phyloP scores from a whole-genome alignment of 2,888 invertebrate genomes.

The Nesidiocoris tenuis region DNA sequence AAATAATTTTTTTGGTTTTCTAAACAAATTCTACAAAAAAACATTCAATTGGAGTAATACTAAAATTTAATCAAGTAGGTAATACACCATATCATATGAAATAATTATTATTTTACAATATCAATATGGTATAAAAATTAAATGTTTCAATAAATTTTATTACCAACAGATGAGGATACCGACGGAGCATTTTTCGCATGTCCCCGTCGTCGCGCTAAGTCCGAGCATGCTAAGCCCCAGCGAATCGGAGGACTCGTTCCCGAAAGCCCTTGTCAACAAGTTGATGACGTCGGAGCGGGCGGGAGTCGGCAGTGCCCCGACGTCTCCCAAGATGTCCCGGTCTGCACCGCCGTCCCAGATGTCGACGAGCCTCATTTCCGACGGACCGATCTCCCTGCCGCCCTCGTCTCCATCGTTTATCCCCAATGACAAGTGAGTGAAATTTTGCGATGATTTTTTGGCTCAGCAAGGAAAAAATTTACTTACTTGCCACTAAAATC shows the following conservation, averaged over 20 bases:
- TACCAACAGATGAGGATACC: slow-evolving; percentile 92
- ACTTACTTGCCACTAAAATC: no score
- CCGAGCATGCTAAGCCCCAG: slow-evolving; percentile 80
- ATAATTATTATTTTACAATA: no score
- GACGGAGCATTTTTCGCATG: slow-evolving; percentile 90
- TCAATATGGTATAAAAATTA: no score
- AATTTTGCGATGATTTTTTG: no score
- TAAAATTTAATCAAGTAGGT: no score
- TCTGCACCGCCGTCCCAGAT: slow-evolving; percentile 50
- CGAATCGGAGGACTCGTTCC: slow-evolving; percentile 64
- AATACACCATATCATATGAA: no score
- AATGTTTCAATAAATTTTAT: no score
- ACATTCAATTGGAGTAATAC: no score
- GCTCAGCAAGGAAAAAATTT: no score
- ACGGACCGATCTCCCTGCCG: slow-evolving; percentile 49
- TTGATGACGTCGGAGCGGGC: slow-evolving; percentile 62
- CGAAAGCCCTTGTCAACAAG: slow-evolving; percentile 66
- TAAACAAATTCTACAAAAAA: no score
- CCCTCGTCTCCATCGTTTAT: slow-evolving; percentile 49
- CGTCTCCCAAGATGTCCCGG: slow-evolving; percentile 55
- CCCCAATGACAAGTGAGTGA: slow-evolving; percentile 47
- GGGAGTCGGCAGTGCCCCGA: slow-evolving; percentile 58
- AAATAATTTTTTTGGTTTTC: no score
- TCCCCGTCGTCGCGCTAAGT: slow-evolving; percentile 88
- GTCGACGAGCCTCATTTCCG: slow-evolving; percentile 49